Evolutionary conservation across 2,113 vertebrate species (phyloP).

Genomic region (Ariopsis seemanni): DNA sequence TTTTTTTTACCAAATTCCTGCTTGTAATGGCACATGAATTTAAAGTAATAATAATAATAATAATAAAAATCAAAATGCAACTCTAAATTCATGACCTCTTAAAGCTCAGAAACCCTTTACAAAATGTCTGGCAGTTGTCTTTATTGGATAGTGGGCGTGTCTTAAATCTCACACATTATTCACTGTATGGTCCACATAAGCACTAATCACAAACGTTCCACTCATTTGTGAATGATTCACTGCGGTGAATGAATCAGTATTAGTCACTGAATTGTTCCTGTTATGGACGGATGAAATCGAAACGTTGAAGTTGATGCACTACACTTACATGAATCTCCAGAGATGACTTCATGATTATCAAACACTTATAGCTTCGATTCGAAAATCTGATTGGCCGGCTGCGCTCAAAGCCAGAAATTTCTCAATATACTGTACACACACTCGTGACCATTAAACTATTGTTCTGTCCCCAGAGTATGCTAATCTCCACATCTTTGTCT

Average conservation of each 20-base stretch:
- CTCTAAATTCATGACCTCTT: not conserved
- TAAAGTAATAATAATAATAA: too few relatives aligned
- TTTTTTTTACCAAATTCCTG: not conserved
- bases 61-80: not conserved
- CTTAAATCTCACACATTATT: not conserved
- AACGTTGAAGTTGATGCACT: not conserved
- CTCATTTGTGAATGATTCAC: not conserved
- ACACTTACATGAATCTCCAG: not conserved
- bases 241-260: not conserved
- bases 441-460: not conserved
- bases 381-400: too few relatives aligned
- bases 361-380: not conserved
- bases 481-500: not conserved
- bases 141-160: not conserved
- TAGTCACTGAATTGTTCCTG: not conserved
- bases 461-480: not conserved
- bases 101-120: not conserved
- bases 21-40: not conserved
- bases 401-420: too few relatives aligned
- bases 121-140: not conserved
- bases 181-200: not conserved
- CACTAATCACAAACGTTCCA: not conserved
- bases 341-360: not conserved
- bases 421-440: not conserved
- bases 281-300: not conserved